Conservation (phyloP, 2,797 vertebrate species). For the Sardinella longiceps region DNA sequence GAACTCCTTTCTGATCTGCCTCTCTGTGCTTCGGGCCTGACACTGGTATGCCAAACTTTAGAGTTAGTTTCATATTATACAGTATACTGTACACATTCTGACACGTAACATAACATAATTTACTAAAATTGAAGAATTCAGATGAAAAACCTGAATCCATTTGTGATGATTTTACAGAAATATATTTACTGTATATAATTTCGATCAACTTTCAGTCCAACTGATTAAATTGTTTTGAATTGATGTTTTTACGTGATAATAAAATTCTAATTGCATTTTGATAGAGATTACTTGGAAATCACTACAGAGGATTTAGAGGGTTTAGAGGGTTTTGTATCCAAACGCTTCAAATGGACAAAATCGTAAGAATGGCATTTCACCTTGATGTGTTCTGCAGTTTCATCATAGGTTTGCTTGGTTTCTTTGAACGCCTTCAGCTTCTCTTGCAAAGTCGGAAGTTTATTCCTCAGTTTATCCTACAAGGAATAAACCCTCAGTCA, state of each 20-base stretch:
- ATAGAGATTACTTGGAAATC: no score
- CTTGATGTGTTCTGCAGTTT: conserved; percentile 3
- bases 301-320: no score
- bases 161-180: no score
- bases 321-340: no score
- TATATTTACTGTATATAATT: no score
- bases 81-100: not conserved
- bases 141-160: no score
- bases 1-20: conserved; percentile 10
- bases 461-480: not conserved
- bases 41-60: not conserved
- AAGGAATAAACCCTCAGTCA: not conserved
- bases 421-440: not conserved
- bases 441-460: not conserved
- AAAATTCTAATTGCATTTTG: no score
- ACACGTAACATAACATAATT: not conserved
- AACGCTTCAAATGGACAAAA: no score
- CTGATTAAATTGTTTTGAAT: no score
- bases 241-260: no score
- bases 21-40: not conserved
- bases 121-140: no score
- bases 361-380: not conserved
- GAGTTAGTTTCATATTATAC: not conserved
- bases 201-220: no score
- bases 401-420: not conserved